A percentile compares a stretch with the other conserved stretches of the same genome.
Conservation (phyloP, 1,140 invertebrate genomes). For the Ostrea denselamellosa region DNA sequence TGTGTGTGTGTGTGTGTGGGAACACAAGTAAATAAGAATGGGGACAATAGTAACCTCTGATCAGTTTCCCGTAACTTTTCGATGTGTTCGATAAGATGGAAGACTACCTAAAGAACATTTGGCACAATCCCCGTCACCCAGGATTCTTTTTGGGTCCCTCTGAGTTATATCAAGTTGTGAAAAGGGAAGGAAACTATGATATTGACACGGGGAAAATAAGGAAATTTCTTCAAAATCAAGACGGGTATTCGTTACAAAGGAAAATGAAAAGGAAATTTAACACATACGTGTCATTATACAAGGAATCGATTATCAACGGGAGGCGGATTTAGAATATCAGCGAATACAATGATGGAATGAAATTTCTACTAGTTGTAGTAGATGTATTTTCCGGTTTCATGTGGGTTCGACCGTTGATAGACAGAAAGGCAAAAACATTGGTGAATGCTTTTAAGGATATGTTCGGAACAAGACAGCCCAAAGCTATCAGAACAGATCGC, state of each 20-base stretch:
- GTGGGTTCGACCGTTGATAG: constrained; percentile 50
- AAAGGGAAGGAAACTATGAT: constrained; percentile 44
- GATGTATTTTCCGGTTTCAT: constrained; percentile 55
- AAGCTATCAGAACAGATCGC: constrained; percentile 25
- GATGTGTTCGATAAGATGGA: background rate
- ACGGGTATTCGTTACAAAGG: constrained; percentile 42
- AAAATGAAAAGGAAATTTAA: background rate
- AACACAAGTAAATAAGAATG: no score
- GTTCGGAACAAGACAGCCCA: constrained; percentile 22
- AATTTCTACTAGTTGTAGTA: constrained; percentile 41
- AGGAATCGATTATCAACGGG: constrained; percentile 52
- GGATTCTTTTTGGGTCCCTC: constrained; percentile 35
- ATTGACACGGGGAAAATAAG: constrained; percentile 31
- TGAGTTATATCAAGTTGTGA: constrained; percentile 43
- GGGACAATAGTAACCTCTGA: no score
- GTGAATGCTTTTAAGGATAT: constrained; percentile 44
- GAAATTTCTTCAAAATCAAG: constrained; percentile 12
- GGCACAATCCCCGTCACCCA: constrained; percentile 40
- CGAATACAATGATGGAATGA: constrained; percentile 27
- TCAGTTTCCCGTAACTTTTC: no score
- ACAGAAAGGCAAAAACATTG: constrained; percentile 48
- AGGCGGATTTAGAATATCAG: constrained; percentile 41
- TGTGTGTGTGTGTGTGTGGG: background rate
- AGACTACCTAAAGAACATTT: constrained; percentile 25
- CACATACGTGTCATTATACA: constrained; percentile 32